Evolutionary conservation across 2,113 vertebrate genomes (phyloP).

Genomic region (Podarcis raffonei): DNA sequence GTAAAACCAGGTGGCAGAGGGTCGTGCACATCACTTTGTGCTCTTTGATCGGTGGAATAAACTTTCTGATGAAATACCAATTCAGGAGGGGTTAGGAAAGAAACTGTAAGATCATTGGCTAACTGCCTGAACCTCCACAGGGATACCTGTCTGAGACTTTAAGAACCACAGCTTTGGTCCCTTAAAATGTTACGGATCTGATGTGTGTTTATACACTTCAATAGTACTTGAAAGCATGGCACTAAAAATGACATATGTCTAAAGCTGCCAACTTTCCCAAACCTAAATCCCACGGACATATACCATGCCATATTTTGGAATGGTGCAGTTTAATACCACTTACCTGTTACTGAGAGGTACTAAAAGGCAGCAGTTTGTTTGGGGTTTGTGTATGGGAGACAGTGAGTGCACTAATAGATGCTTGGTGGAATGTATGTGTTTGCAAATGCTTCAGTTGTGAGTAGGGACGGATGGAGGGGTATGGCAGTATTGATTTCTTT

Average conservation of each 20-base stretch:
- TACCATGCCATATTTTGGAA: conserved; percentile 2
- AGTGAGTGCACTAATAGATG: background rate
- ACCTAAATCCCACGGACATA: background rate
- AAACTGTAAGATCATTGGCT: background rate
- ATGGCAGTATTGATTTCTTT: too few species aligned
- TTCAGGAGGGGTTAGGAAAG: background rate
- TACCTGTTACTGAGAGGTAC: background rate
- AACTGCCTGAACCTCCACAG: background rate
- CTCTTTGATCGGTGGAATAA: background rate
- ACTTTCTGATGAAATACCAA: background rate
- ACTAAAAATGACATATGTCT: conserved; percentile 4
- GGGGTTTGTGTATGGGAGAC: background rate
- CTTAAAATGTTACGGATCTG: background rate
- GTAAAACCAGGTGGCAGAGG: background rate
- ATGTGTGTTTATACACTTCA: conserved; percentile 9
- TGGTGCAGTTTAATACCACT: conserved; percentile 5
- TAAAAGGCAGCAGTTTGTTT: background rate
- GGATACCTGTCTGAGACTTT: background rate
- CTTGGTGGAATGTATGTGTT: background rate
- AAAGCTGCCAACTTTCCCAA: background rate
- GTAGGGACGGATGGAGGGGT: background rate
- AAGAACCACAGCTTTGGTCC: background rate
- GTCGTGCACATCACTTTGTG: background rate
- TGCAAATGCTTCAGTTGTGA: background rate
- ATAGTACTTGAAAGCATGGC: background rate